Base-by-base conservation (phyloP, 2,888 invertebrate species). In the Drosophila mimetica region DNA sequence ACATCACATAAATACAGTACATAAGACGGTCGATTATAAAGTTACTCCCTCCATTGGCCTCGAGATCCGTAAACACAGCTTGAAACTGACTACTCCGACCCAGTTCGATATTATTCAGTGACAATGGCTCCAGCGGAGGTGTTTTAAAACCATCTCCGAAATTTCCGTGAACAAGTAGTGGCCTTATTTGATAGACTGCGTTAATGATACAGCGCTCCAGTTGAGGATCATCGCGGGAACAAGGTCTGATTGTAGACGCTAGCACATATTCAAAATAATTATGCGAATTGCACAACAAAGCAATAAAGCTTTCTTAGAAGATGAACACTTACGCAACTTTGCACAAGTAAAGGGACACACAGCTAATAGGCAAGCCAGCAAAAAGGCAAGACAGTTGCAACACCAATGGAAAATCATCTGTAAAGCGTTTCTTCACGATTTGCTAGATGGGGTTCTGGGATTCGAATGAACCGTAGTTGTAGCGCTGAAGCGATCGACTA, bases 131-230 rank as follows among this genome's bases (percentile, higher is more conserved):
- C 64, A 92, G 53, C 2, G 91, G 88, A 2, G 91, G 91, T 2
- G 90, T 90, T 22, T 52, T 77, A 54, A 84, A 92, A n/a, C 90
- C 92, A 74, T 91, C 92, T 4, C 92, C 92, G 2, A 92, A 78
- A 77, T 91, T 87, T 1, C 92, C 92, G 34, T 79, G 86, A 0
- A 89, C 90, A 32, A 92, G 66, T 28, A 89, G 63, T 1, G 92
- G 92, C 7, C 89, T 86, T 25, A 92, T 74, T 22, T 76, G 67
- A 42, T 90, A 89, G 0, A 91, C 91, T 14, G 90, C 90, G 46
- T 88, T 79, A 4, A 91, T 82, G 9, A 92, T 91, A 66, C 92
- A 92, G 18, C 87, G 80, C 32, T 91, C 89, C 54, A 91, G 69
- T 57, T 91, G 86, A 2, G 90, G 91, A 77, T 91, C 89, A 75